These are phyloP conservation scores for Puffinus mauretanicus DNA, from an alignment of 2,113 vertebrate genomes.

Conservation along the genomic window DNA sequence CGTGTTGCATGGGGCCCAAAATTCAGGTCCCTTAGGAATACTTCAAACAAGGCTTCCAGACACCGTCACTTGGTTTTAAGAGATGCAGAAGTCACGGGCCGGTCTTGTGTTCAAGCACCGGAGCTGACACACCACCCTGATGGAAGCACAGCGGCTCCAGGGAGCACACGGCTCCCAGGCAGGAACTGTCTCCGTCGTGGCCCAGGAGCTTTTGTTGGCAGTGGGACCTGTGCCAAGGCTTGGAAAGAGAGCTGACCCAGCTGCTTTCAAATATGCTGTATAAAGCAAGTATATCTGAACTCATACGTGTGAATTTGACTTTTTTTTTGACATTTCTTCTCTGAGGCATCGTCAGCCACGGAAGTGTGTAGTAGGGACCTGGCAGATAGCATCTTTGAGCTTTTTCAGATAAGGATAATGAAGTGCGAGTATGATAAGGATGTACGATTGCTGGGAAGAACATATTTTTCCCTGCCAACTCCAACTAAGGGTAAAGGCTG, in stretches of 20 bases:
- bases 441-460: background rate
- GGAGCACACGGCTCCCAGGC: background rate
- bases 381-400: background rate
- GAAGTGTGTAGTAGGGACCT: background rate
- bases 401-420: background rate
- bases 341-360: background rate
- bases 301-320: background rate
- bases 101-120: background rate
- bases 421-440: background rate
- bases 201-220: background rate
- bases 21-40: fast-evolving
- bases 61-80: fast-evolving
- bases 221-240: conserved; percentile 19
- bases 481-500: background rate
- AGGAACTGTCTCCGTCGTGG: fast-evolving
- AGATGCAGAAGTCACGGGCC: fast-evolving
- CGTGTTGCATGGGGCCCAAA: fast-evolving
- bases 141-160: background rate
- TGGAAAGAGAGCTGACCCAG: conserved; percentile 37
- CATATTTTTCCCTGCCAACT: background rate
- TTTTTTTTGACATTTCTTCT: background rate
- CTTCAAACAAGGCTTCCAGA: background rate
- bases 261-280: background rate
- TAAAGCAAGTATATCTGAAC: background rate
- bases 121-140: background rate